These are phyloP conservation scores for Elmis aenea DNA, from an alignment of 2,888 invertebrate species.

Conservation along the genomic window DNA sequence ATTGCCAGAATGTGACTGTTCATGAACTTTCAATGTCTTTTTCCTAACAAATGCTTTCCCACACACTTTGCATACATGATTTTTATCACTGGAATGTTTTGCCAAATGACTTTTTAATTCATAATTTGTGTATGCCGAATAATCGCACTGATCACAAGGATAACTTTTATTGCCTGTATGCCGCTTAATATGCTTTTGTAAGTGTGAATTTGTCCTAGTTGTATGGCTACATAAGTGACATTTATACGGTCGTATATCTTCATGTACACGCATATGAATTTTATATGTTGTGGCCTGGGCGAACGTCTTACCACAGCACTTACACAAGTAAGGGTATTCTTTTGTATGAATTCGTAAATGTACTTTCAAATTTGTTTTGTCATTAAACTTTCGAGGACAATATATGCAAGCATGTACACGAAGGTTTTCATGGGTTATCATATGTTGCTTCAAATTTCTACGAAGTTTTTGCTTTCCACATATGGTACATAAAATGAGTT, in stretches of 20 bases:
- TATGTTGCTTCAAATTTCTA: too few species aligned
- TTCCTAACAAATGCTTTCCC: constrained; percentile 7
- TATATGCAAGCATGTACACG: constrained; percentile 5
- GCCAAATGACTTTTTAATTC: too few species aligned
- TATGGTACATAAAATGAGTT: too few species aligned
- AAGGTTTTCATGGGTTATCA: constrained; percentile 5
- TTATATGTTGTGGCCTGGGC: constrained; percentile 26
- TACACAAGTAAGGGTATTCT: constrained; percentile 16
- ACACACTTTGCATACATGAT: too few species aligned
- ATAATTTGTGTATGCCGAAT: constrained; percentile 15
- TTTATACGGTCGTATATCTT: constrained; percentile 30
- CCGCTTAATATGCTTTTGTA: constrained; percentile 13
- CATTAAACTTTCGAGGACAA: constrained; percentile 7
- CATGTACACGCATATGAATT: constrained; percentile 29
- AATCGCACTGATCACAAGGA: constrained; percentile 12
- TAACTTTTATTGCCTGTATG: constrained; percentile 13
- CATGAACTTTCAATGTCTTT: constrained; percentile 7
- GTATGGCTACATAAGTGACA: constrained; percentile 28
- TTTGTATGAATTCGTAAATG: constrained; percentile 8
- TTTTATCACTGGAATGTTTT: too few species aligned
- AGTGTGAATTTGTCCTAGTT: constrained; percentile 14
- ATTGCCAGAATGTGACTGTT: constrained; percentile 9
- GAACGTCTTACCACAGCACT: constrained; percentile 26
- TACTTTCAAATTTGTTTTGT: constrained; percentile 10
- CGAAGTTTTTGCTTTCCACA: too few species aligned